Evolutionary conservation across 2,888 invertebrate species (phyloP).

Genomic region (Scotopteryx bipunctaria): DNA sequence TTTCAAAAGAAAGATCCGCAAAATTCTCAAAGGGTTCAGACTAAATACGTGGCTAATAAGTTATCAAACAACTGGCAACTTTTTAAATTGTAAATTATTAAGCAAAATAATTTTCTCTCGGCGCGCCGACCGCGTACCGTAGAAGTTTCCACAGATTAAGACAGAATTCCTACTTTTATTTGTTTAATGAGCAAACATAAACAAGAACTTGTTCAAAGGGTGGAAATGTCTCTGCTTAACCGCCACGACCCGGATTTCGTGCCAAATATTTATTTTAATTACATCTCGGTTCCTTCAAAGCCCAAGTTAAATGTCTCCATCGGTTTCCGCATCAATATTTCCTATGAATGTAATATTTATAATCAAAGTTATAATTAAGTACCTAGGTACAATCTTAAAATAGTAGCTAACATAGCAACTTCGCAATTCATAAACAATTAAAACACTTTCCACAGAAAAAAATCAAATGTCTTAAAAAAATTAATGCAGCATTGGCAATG

Average conservation of each 20-base stretch:
- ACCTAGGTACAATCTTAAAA: slow-evolving; percentile 29
- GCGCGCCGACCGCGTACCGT: slow-evolving; percentile 49
- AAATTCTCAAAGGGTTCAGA: slow-evolving; percentile 34
- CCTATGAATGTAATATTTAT: slow-evolving; percentile 50
- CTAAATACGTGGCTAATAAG: slow-evolving; percentile 39
- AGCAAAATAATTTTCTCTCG: slow-evolving; percentile 47
- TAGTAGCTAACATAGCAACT: slow-evolving; percentile 22
- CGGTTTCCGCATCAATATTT: slow-evolving; percentile 59
- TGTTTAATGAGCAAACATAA: slow-evolving; percentile 80
- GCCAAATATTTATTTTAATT: slow-evolving; percentile 83
- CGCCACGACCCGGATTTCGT: slow-evolving; percentile 76
- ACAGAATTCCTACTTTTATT: slow-evolving; percentile 74
- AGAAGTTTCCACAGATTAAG: slow-evolving; percentile 66
- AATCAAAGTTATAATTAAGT: slow-evolving; percentile 37
- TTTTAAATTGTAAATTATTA: slow-evolving; percentile 45
- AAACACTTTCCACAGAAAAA: slow-evolving; percentile 27
- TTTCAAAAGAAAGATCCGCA: slow-evolving; percentile 4
- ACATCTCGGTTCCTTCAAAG: slow-evolving; percentile 72
- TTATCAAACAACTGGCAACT: slow-evolving; percentile 41
- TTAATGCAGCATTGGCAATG: slow-evolving; percentile 38
- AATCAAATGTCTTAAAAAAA: slow-evolving; percentile 24
- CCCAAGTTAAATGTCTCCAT: slow-evolving; percentile 65
- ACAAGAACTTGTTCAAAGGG: slow-evolving; percentile 81
- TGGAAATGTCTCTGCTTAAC: slow-evolving; percentile 78
- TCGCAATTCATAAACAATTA: slow-evolving; percentile 3